Evolutionary conservation across 2,113 vertebrate species (phyloP).

Genomic region (Delphinus delphis): DNA sequence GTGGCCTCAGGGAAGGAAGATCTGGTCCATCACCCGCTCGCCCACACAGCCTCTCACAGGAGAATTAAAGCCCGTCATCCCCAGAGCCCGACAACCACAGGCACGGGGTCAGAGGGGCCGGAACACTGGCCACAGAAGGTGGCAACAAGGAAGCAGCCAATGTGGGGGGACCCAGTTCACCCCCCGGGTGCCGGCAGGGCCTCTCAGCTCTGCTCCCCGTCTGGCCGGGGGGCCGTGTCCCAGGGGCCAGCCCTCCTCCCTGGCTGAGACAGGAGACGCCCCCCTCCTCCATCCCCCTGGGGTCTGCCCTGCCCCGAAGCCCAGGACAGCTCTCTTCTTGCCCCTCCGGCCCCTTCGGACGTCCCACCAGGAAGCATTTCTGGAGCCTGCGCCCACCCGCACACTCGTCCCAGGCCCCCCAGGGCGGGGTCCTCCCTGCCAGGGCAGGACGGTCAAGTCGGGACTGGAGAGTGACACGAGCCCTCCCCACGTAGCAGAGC

Average conservation of each 20-base stretch:
- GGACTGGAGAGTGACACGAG: rapidly evolving
- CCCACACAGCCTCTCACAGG: rapidly evolving
- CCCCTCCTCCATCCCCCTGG: rapidly evolving
- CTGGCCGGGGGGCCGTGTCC: not conserved
- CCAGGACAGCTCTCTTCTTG: not conserved
- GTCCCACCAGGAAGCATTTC: not conserved
- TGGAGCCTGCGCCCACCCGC: rapidly evolving
- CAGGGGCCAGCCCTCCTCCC: not conserved
- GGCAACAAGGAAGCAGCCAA: not conserved
- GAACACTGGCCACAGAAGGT: not conserved
- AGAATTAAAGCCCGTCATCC: not conserved
- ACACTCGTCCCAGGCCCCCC: not conserved
- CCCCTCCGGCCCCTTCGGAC: not conserved
- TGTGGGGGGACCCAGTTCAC: not conserved
- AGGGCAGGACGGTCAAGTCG: not conserved
- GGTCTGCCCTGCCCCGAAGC: not conserved
- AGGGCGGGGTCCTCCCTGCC: not conserved
- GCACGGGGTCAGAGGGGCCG: rapidly evolving
- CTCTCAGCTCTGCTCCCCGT: not conserved
- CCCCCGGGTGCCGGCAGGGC: too few relatives aligned
- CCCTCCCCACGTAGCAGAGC: not conserved
- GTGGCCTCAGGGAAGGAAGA: not conserved
- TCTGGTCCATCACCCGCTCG: rapidly evolving
- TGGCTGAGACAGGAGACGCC: too few relatives aligned
- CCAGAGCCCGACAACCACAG: too few relatives aligned